A percentile compares a stretch with the other conserved stretches of the same genome.
Evolutionary conservation across 2,797 vertebrate genomes (phyloP).

Genomic region (Tragopan temminckii): DNA sequence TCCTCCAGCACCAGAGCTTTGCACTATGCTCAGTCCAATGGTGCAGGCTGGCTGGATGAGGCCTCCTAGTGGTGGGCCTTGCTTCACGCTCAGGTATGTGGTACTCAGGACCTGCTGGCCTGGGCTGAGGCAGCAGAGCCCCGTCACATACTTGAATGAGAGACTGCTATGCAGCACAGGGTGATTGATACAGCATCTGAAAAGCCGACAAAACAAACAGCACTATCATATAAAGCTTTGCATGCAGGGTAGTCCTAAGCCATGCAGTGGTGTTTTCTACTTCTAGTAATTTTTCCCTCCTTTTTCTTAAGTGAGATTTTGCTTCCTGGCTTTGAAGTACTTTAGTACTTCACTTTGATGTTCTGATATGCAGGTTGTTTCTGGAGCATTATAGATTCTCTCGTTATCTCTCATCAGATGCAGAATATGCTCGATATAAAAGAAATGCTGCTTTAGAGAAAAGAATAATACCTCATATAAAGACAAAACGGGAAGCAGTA

Average conservation of each 20-base stretch:
- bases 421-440: background rate
- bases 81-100: fast-evolving
- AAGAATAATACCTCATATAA: background rate
- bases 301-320: background rate
- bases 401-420: background rate
- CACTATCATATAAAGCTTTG: background rate
- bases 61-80: background rate
- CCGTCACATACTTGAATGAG: background rate
- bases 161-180: background rate
- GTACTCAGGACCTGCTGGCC: no score
- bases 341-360: background rate
- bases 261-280: background rate
- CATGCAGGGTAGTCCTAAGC: background rate
- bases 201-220: background rate
- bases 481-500: background rate
- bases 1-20: fast-evolving
- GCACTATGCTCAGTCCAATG: fast-evolving
- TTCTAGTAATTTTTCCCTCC: background rate
- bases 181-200: background rate
- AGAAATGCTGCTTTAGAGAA: background rate
- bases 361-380: background rate
- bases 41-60: background rate
- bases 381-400: background rate
- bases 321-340: background rate
- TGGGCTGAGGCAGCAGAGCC: background rate